Percentiles rank a stretch among this genome's conserved stretches.
Conservation (phyloP, 2,888 invertebrate species). For the Eristalis pertinax region DNA sequence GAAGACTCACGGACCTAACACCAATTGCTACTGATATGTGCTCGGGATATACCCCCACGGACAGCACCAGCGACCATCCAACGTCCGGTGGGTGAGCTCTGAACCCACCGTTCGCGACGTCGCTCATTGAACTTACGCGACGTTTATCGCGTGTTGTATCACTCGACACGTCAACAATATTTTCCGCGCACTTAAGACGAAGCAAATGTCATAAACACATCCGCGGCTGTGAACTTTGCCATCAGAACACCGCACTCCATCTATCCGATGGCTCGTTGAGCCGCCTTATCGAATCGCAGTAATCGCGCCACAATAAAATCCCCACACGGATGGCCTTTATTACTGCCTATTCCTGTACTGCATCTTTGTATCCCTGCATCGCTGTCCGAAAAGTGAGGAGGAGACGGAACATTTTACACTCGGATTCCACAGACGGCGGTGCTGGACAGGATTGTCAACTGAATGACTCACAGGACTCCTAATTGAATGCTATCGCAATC, state of each 20-base stretch:
- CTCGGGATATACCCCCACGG: constrained; percentile 28
- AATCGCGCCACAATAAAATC: constrained; percentile 65
- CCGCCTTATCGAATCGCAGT: constrained; percentile 69
- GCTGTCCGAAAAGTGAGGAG: neutral
- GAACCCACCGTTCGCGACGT: constrained; percentile 29
- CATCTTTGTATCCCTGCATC: neutral
- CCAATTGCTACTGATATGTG: constrained; percentile 46
- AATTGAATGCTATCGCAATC: constrained; percentile 71
- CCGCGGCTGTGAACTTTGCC: constrained; percentile 67
- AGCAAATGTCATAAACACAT: constrained; percentile 71
- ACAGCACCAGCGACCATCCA: neutral
- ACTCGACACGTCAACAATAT: constrained; percentile 63
- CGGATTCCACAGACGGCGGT: neutral
- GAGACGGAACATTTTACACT: constrained; percentile 2
- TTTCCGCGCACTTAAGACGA: constrained; percentile 68
- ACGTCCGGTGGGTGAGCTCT: constrained; percentile 42
- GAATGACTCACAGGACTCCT: constrained; percentile 65
- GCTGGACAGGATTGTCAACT: constrained; percentile 57
- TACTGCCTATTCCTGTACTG: constrained; percentile 33
- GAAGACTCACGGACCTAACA: neutral
- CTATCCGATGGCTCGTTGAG: constrained; percentile 27
- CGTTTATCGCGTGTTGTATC: constrained; percentile 70
- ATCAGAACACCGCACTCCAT: neutral
- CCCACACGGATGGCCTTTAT: constrained; percentile 63
- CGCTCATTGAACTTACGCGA: constrained; percentile 58